Evolutionary conservation across 2,888 invertebrate genomes (phyloP), one percentile per base, ranked within the genome.

Genomic region (Artemia sinica): DNA sequence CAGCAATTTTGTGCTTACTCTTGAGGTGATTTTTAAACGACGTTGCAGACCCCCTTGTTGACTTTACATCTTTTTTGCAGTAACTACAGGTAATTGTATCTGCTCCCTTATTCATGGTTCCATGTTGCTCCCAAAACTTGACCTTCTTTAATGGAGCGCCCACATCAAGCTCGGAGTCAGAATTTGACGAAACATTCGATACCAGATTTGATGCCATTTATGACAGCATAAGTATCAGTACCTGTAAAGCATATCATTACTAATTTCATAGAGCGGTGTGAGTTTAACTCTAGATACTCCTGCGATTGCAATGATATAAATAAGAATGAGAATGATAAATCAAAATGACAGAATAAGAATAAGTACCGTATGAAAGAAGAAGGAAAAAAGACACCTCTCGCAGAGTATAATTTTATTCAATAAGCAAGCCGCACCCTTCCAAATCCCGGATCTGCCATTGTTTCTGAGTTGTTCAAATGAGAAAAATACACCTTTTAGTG

Each of bases 101-200:
- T 8, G 13, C 58, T 58, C 7, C 58, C 58, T 58, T 58, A n/a
- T 58, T 58, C 58, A n/a, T 58, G 14, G 5, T 58, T 8, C 58
- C 58, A 58, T 58, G 8, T 8, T 58, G 58, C 58, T 58, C 58
- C 58, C 58, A 58, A 14, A 58, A 58, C 58, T 58, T 58, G 8
- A 58, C 14, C 8, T 58, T 58, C 58, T 58, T 58, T 8, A 14
- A 58, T 58, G 58, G 58, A 58, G 58, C 7, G 58, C 58, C 58
- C 8, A n/a, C 58, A n/a, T 58, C 58, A 58, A 13, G 58, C 8
- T 58, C 8, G 13, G 58, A 58, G 58, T 58, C 58, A 8, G 58
- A 58, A 14, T 14, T 58, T 14, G 58, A 58, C 58, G 8, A 52
- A 52, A 52, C n/a, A 14, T 5, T 58, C 14, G 58, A 5, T 58